A percentile compares a stretch with the other conserved stretches of the same genome.
Evolutionary conservation across 2,888 invertebrate species (phyloP).

Genomic region (Polydrusus pterygomalis): DNA sequence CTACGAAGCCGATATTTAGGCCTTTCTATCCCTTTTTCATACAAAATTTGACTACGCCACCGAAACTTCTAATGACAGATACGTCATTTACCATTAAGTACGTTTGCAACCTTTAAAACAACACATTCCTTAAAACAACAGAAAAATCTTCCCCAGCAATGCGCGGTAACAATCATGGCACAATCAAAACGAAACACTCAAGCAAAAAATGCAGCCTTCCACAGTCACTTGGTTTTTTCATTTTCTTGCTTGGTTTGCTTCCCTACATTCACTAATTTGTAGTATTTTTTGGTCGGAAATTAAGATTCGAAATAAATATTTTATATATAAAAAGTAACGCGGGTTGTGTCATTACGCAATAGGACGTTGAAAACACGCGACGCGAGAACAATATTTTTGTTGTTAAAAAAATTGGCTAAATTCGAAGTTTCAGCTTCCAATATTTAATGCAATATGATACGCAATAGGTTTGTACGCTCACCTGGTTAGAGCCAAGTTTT

Average conservation of each 20-base stretch:
- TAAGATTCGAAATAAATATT: conserved; percentile 6
- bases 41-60: too few species aligned
- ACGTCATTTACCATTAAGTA: not conserved
- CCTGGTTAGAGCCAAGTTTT: too few species aligned
- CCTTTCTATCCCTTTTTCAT: too few species aligned
- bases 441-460: too few species aligned
- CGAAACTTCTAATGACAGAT: too few species aligned
- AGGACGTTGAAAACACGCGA: conserved; percentile 26
- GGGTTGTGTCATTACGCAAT: conserved; percentile 27
- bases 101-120: conserved; percentile 45
- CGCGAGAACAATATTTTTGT: conserved; percentile 8
- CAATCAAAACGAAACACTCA: conserved; percentile 67
- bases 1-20: too few species aligned
- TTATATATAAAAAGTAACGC: conserved; percentile 14
- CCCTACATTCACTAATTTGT: conserved; percentile 22
- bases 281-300: conserved; percentile 23
- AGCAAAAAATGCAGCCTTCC: conserved; percentile 52
- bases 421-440: not conserved
- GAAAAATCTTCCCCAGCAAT: conserved; percentile 15
- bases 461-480: too few species aligned
- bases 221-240: conserved; percentile 32
- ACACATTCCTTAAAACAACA: conserved; percentile 43
- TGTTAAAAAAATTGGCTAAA: conserved; percentile 10
- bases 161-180: conserved; percentile 70
- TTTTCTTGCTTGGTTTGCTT: conserved; percentile 28